These are phyloP conservation scores for Sebastiscus albofasciatus DNA, from an alignment of 2,797 vertebrate genomes.

Conservation along the genomic window DNA sequence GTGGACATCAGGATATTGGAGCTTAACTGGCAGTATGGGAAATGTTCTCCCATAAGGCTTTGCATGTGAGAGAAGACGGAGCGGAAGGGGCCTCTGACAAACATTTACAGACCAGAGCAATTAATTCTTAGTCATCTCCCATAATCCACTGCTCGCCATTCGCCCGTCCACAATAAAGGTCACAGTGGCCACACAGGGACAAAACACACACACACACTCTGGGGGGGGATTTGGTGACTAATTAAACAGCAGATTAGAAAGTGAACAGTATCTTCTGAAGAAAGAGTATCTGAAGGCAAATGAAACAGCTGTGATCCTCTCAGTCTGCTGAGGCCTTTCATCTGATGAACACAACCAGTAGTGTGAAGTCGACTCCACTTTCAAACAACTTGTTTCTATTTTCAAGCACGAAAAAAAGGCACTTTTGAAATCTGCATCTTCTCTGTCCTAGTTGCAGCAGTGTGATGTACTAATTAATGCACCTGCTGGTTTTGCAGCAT, in stretches of 20 bases:
- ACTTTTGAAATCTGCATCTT: background rate
- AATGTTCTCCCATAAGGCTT: background rate
- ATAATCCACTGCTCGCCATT: constrained; percentile 5
- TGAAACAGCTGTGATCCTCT: constrained; percentile 40
- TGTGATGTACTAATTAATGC: background rate
- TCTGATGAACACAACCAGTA: constrained; percentile 21
- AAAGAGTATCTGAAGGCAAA: constrained; percentile 26
- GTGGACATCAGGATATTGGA: background rate
- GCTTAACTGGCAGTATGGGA: background rate
- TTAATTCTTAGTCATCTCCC: constrained; percentile 21
- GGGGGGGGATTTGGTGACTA: constrained; percentile 20
- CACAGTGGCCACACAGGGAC: constrained; percentile 16
- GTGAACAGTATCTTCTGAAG: constrained; percentile 1
- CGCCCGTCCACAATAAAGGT: constrained; percentile 9
- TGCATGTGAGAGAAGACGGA: background rate
- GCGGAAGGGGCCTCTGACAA: background rate
- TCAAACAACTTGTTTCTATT: background rate
- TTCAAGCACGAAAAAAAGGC: background rate
- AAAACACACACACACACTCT: background rate
- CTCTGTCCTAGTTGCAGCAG: background rate
- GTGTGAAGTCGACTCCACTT: background rate
- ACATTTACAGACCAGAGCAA: constrained; percentile 35
- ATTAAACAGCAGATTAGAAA: constrained; percentile 46
- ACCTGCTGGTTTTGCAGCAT: background rate
- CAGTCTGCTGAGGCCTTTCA: constrained; percentile 6